Evolutionary conservation across 2,888 invertebrate genomes (phyloP).

Genomic region (Rhagonycha lutea): DNA sequence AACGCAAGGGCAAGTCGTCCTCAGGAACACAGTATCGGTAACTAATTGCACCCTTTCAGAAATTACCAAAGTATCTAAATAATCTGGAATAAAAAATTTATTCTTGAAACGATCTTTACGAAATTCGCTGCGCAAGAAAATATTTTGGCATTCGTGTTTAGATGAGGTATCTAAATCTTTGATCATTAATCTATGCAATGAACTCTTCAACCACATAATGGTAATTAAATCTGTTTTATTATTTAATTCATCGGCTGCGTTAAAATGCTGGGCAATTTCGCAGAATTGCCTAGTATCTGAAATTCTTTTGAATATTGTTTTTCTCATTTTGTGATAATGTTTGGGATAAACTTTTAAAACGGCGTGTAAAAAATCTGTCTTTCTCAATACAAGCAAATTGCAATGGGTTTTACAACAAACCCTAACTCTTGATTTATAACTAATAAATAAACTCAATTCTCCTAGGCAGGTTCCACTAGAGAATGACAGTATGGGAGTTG

Average conservation of each 20-base stretch:
- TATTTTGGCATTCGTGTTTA: slow-evolving; percentile 29
- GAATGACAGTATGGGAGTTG: slow-evolving; percentile 37
- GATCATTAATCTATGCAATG: slow-evolving; percentile 31
- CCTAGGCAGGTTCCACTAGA: slow-evolving; percentile 38
- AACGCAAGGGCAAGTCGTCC: slow-evolving; percentile 29
- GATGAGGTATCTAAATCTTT: slow-evolving; percentile 14
- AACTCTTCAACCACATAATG: slow-evolving; percentile 31
- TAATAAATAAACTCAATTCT: slow-evolving; percentile 31
- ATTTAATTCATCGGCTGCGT: background rate
- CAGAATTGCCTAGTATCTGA: background rate
- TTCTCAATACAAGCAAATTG: slow-evolving; percentile 32
- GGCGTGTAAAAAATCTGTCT: slow-evolving; percentile 27
- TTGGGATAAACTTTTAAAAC: slow-evolving; percentile 5
- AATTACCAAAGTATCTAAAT: slow-evolving; percentile 31
- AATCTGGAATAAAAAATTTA: slow-evolving; percentile 22
- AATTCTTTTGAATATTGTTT: background rate
- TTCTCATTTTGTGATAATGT: background rate
- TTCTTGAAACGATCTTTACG: slow-evolving; percentile 12
- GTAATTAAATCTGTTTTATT: slow-evolving; percentile 14
- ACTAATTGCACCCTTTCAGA: slow-evolving; percentile 25
- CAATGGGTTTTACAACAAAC: slow-evolving; percentile 36
- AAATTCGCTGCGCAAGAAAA: slow-evolving; percentile 28
- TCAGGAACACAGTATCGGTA: slow-evolving; percentile 30
- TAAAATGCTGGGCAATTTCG: background rate
- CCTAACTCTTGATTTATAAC: slow-evolving; percentile 30